Conservation (phyloP, 2,888 invertebrate genomes). For the Sacculina carcini region DNA sequence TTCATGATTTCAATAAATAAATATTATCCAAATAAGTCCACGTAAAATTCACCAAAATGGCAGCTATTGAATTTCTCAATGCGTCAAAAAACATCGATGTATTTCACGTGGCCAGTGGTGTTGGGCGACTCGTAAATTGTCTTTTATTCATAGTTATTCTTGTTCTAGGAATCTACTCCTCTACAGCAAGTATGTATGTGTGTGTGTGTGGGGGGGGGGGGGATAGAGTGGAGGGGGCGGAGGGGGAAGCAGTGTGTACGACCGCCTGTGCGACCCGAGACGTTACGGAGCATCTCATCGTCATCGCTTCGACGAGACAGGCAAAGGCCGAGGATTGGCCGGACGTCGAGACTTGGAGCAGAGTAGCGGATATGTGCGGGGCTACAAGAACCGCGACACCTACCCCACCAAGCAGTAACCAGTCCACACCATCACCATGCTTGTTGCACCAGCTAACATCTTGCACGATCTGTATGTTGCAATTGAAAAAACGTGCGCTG, state of each 20-base stretch:
- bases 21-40: too few species aligned
- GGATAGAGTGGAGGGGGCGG: constrained; percentile 10
- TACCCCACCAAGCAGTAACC: constrained; percentile 12
- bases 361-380: constrained; percentile 20
- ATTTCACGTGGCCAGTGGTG: too few species aligned
- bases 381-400: constrained; percentile 18
- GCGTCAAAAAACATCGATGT: too few species aligned
- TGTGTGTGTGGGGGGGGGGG: constrained; percentile 4
- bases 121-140: too few species aligned
- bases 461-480: too few species aligned
- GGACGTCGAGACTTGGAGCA: constrained; percentile 19
- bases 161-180: background rate
- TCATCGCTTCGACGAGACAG: constrained; percentile 21
- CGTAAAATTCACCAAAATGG: too few species aligned
- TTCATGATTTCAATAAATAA: too few species aligned
- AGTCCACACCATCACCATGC: too few species aligned
- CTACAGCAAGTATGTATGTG: constrained; percentile 1
- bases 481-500: too few species aligned
- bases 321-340: constrained; percentile 21
- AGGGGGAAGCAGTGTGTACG: constrained; percentile 17
- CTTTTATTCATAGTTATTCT: too few species aligned
- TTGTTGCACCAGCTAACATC: too few species aligned
- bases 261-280: constrained; percentile 21
- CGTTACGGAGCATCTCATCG: constrained; percentile 16
- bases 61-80: too few species aligned